These are phyloP conservation scores for Drosophila lacteicornis DNA, from an alignment of 1,140 invertebrate species.

Conservation along the genomic window DNA sequence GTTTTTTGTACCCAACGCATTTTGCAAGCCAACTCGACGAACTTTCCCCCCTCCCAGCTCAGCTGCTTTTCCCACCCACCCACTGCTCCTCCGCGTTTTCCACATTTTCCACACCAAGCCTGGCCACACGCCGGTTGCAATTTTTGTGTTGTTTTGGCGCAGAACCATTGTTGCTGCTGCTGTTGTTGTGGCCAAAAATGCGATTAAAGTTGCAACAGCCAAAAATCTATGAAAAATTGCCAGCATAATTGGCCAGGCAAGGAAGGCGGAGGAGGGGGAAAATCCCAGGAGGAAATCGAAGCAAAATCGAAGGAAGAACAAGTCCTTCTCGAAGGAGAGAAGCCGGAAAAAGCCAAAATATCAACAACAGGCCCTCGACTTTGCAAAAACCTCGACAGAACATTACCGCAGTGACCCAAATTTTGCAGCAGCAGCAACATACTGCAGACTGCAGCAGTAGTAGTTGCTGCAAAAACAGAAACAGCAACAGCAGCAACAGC, in stretches of 20 bases:
- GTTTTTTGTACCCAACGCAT: constrained; percentile 36
- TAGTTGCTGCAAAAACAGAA: constrained; percentile 25
- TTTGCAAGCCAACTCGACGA: constrained; percentile 21
- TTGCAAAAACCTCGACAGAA: constrained; percentile 64
- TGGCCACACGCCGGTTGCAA: background rate
- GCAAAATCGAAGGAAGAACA: constrained; percentile 32
- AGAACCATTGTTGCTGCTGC: constrained; percentile 17
- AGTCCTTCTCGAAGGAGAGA: background rate
- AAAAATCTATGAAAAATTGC: constrained; percentile 41
- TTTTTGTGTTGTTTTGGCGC: constrained; percentile 4
- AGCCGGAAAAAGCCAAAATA: constrained; percentile 14
- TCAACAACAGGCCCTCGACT: constrained; percentile 27
- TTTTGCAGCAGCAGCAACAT: constrained; percentile 29
- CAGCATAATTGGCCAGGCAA: constrained; percentile 29
- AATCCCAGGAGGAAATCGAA: constrained; percentile 28
- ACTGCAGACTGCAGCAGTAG: constrained; percentile 27
- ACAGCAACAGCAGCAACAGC: constrained; percentile 33
- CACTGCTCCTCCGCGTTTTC: background rate
- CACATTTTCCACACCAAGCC: constrained; percentile 7
- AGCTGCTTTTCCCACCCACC: background rate
- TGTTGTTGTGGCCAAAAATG: constrained; percentile 37
- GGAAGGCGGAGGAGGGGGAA: background rate
- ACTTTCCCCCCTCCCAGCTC: background rate
- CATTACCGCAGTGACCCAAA: constrained; percentile 82
- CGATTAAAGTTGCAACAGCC: constrained; percentile 40